Base-by-base conservation (phyloP, 2,888 invertebrate species). In the Cenopis cana region DNA sequence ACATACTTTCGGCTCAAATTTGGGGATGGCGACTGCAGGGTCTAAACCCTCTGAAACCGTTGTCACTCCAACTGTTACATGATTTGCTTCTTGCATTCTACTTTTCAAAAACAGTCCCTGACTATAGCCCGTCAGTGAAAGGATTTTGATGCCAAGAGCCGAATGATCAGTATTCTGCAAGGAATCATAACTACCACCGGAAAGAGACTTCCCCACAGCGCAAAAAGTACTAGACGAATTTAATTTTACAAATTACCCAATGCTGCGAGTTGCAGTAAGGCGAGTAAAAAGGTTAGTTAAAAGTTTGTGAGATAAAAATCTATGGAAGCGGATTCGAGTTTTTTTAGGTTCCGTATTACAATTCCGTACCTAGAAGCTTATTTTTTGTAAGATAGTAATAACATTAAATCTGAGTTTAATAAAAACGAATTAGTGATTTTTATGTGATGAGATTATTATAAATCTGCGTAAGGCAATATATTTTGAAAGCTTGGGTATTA, bases 201-300 rank as follows among this genome's bases (percentile, higher is more conserved):
- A 52, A 36, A 20, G 49, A 55, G n/a, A 66, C 59, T 65, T 70
- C 41, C 52, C 46, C 54, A 49, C 33, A 66, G 61, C 46, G 59
- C 60, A 70, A 70, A 69, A 57, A 65, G 52, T 57, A 57, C 64
- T 64, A 20, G 4, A 62, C 62, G 52, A 65, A 59, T 59, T 66
- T 70, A 70, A 70, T 65, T 54, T 59, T 65, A 65, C 70, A 65
- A 70, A 70, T 70, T 59, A 70, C 46, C 69, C 70, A 66, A n/a
- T 52, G 54, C 54, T 36, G 59, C 59, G 59, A 50, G 50, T 52
- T 33, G 52, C 59, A 36, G 59, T 46, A 24, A 56, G 20, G 64
- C 52, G 59, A 65, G 70, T 64, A 60, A 70, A 69, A 64, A 64
- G 65, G 59, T 66, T 70, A 65, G 52, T 70, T 59, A 49, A 65